Evolutionary conservation across 2,113 vertebrate species (phyloP).

Genomic region (Eurystomus gularis): DNA sequence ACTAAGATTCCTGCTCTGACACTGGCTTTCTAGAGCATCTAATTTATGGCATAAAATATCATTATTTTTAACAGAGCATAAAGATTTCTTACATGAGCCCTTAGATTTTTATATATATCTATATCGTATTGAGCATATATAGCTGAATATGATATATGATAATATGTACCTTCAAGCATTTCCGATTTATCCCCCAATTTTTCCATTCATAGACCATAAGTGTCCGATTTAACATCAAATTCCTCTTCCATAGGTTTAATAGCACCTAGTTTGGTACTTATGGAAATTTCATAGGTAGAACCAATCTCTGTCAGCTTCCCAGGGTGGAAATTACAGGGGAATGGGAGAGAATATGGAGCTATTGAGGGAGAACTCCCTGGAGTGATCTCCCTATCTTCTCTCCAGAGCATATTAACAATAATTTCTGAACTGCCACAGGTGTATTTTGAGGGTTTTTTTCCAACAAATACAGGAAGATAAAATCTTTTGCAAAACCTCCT

Average conservation of each 20-base stretch:
- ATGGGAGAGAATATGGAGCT: slow-evolving; percentile 46
- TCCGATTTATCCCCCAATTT: slow-evolving; percentile 55
- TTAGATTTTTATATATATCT: background rate
- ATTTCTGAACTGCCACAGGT: background rate
- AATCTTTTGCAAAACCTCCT: background rate
- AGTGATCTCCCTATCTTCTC: background rate
- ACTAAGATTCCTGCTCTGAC: background rate
- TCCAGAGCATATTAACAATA: slow-evolving; percentile 1
- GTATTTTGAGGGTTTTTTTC: background rate
- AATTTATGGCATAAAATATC: slow-evolving; percentile 21
- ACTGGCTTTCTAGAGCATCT: background rate
- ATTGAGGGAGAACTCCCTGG: slow-evolving; percentile 29
- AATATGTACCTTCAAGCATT: slow-evolving; percentile 46
- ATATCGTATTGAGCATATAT: background rate
- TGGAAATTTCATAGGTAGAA: slow-evolving; percentile 58
- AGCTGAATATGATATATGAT: too few species aligned
- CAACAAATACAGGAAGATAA: background rate
- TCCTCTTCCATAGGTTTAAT: slow-evolving; percentile 60
- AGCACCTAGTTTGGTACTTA: slow-evolving; percentile 61
- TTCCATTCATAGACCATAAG: slow-evolving; percentile 18
- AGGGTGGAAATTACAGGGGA: slow-evolving; percentile 43
- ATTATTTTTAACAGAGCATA: slow-evolving; percentile 34
- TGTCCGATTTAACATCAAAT: slow-evolving; percentile 61
- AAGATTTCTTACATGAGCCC: slow-evolving; percentile 1
- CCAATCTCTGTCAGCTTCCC: slow-evolving; percentile 51